phyloP scores from a whole-genome alignment of 2,888 invertebrate genomes.

The Drosophila rubida region DNA sequence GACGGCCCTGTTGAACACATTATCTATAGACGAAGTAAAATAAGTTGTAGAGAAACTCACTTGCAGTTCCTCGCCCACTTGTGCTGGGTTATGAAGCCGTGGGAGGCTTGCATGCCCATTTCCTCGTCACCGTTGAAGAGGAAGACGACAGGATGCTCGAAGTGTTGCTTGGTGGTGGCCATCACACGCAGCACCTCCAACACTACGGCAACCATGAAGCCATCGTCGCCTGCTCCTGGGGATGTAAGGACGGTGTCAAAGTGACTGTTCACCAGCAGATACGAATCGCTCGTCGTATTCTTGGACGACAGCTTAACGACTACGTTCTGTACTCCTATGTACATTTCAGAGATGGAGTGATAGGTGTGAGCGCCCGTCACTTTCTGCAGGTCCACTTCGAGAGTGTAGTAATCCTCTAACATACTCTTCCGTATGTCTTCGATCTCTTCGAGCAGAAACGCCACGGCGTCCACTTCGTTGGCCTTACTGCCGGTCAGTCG shows the following conservation, averaged over 20 bases:
- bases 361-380: slow-evolving; percentile 74
- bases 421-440: slow-evolving; percentile 63
- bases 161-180: slow-evolving; percentile 82
- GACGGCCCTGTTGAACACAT: slow-evolving; percentile 86
- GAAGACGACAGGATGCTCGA: slow-evolving; percentile 87
- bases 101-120: slow-evolving; percentile 88
- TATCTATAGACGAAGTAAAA: too few species aligned
- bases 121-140: slow-evolving; percentile 90
- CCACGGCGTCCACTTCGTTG: slow-evolving; percentile 88
- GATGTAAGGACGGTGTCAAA: slow-evolving; percentile 90
- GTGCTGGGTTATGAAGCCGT: slow-evolving; percentile 89
- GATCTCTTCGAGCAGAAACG: slow-evolving; percentile 83
- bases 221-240: slow-evolving; percentile 90
- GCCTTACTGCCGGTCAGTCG: slow-evolving; percentile 88
- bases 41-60: too few species aligned
- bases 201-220: slow-evolving; percentile 87
- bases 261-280: slow-evolving; percentile 93
- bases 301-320: slow-evolving; percentile 79
- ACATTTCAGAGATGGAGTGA: slow-evolving; percentile 71
- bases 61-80: slow-evolving; percentile 91
- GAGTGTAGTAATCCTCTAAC: slow-evolving; percentile 68
- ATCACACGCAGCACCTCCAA: slow-evolving; percentile 86
- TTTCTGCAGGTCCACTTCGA: slow-evolving; percentile 80
- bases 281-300: slow-evolving; percentile 69
- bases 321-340: slow-evolving; percentile 81